phyloP scores from a whole-genome alignment of 1,140 invertebrate genomes.

The Danaus melanippus region DNA sequence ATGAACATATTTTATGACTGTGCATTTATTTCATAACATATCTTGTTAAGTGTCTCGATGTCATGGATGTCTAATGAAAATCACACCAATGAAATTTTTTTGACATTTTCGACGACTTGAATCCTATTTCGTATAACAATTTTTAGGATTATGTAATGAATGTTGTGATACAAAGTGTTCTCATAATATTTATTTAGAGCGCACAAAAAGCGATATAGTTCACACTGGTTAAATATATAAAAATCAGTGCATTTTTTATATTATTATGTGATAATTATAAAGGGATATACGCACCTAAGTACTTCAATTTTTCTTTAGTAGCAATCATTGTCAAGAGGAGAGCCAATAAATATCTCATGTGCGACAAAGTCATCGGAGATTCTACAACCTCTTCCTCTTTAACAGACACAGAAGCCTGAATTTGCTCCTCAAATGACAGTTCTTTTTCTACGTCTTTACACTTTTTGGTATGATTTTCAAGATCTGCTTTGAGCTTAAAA shows the following conservation, averaged over 20 bases:
- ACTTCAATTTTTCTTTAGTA: slow-evolving; percentile 80
- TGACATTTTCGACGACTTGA: no score
- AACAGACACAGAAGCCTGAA: slow-evolving; percentile 46
- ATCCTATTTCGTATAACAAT: no score
- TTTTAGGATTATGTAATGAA: slow-evolving; percentile 29
- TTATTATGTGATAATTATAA: slow-evolving; percentile 24
- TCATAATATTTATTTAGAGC: slow-evolving; percentile 43
- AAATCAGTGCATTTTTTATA: slow-evolving; percentile 45
- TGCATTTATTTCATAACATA: slow-evolving; percentile 27
- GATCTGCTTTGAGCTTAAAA: slow-evolving; percentile 82
- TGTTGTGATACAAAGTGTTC: slow-evolving; percentile 28
- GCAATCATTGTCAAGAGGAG: slow-evolving; percentile 87
- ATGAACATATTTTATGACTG: slow-evolving; percentile 40
- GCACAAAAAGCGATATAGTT: slow-evolving; percentile 56
- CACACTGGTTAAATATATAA: slow-evolving; percentile 43
- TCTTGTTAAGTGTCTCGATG: slow-evolving; percentile 26
- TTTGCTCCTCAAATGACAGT: slow-evolving; percentile 31
- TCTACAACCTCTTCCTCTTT: slow-evolving; percentile 56
- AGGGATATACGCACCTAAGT: slow-evolving; percentile 77
- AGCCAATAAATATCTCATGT: slow-evolving; percentile 83
- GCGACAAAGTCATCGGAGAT: slow-evolving; percentile 77
- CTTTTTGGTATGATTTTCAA: slow-evolving; percentile 75
- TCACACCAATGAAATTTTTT: slow-evolving; percentile 31
- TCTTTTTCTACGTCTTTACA: slow-evolving; percentile 55
- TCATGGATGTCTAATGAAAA: slow-evolving; percentile 29